A percentile compares a stretch with the other conserved stretches of the same genome.
These are phyloP conservation scores for Pyrocephalus nanus DNA, from an alignment of 2,797 vertebrate genomes.

Conservation along the genomic window DNA sequence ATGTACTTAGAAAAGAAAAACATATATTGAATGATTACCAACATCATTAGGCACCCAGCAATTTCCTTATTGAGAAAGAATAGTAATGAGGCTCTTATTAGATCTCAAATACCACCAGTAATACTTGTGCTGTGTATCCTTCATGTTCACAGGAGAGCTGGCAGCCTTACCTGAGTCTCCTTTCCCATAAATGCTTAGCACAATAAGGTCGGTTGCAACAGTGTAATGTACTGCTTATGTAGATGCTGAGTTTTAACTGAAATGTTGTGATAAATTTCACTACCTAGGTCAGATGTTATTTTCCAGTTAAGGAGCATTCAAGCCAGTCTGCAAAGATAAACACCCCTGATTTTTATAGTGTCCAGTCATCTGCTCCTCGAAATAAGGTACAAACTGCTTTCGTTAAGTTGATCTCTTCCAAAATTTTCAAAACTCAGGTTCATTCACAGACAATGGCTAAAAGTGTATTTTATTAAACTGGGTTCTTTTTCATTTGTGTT, in stretches of 20 bases:
- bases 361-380: slow-evolving; percentile 79
- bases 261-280: slow-evolving; percentile 88
- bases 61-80: slow-evolving; percentile 26
- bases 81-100: not conserved
- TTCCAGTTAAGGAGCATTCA: slow-evolving; percentile 82
- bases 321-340: slow-evolving; percentile 73
- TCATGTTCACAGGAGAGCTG: not conserved
- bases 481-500: slow-evolving; percentile 81
- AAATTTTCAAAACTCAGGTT: slow-evolving; percentile 71
- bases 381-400: slow-evolving; percentile 75
- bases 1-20: not conserved
- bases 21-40: not conserved
- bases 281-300: slow-evolving; percentile 80
- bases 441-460: slow-evolving; percentile 66
- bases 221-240: slow-evolving; percentile 55
- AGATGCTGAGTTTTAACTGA: slow-evolving; percentile 84
- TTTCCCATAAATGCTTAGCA: slow-evolving; percentile 21
- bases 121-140: not conserved
- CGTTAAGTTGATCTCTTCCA: slow-evolving; percentile 70
- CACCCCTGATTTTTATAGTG: slow-evolving; percentile 81
- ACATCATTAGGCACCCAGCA: not conserved
- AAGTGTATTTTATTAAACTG: slow-evolving; percentile 80
- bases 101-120: not conserved
- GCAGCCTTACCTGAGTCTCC: not conserved
- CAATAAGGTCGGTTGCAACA: slow-evolving; percentile 75